phyloP scores from a whole-genome alignment of 2,797 vertebrate species.

The Gymnoscopelus microlampas region DNA sequence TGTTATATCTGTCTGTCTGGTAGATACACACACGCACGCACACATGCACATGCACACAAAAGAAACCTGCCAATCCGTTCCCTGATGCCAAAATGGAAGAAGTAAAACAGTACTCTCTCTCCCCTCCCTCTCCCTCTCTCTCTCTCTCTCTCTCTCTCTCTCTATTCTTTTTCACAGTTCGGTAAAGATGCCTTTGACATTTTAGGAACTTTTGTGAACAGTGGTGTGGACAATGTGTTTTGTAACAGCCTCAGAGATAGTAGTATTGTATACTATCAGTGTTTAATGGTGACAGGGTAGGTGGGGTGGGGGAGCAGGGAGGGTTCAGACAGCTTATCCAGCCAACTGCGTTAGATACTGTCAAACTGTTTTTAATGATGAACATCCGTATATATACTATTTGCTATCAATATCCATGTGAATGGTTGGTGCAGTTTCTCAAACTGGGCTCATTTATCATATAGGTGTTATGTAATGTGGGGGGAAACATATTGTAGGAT shows the following conservation, averaged over 20 bases:
- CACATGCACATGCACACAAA: slow-evolving; percentile 2
- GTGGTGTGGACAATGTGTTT: slow-evolving; percentile 87
- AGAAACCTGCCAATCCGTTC: too few relatives aligned
- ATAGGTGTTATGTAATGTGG: slow-evolving; percentile 83
- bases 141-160: too few relatives aligned
- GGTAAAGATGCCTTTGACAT: slow-evolving; percentile 81
- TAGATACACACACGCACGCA: not conserved
- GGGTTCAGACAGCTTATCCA: slow-evolving; percentile 69
- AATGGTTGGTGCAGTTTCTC: slow-evolving; percentile 84
- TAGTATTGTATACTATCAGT: slow-evolving; percentile 86
- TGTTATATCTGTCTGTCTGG: too few relatives aligned
- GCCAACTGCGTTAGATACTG: slow-evolving; percentile 78
- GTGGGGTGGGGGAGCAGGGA: slow-evolving; percentile 27
- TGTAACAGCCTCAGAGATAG: slow-evolving; percentile 84
- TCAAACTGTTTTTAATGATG: slow-evolving; percentile 83
- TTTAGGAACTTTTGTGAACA: slow-evolving; percentile 86
- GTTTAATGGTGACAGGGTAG: slow-evolving; percentile 74
- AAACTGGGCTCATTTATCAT: slow-evolving; percentile 83
- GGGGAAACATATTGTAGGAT: slow-evolving; percentile 80
- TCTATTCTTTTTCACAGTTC: too few relatives aligned
- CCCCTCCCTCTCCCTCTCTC: too few relatives aligned
- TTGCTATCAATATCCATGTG: slow-evolving; percentile 85
- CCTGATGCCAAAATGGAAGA: too few relatives aligned
- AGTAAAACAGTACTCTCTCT: too few relatives aligned
- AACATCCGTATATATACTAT: slow-evolving; percentile 81